Evolutionary conservation across 2,797 vertebrate species (phyloP), one percentile per base, ranked within the genome.

Genomic region (Galago senegalensis): DNA sequence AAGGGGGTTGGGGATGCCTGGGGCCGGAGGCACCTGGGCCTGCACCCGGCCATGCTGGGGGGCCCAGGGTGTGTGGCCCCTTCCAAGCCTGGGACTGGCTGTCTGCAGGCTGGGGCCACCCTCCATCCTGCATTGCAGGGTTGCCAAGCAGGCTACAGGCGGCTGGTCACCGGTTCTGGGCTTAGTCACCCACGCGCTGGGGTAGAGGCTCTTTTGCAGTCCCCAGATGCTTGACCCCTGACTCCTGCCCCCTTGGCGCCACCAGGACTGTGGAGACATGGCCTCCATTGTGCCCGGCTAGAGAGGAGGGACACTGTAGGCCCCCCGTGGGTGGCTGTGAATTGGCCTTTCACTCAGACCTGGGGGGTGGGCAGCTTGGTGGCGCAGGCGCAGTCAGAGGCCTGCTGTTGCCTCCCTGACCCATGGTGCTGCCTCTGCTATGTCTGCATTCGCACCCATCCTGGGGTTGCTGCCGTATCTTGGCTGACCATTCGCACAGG

Each of bases 261-360:
- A 1, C 40, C 13, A 18, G 14, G 49, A 65, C 14, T 3, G 7
- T 9, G 7, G 73, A 73, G 25, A 60, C 34, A 0, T 11, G 70
- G 67, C 63, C 37, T 49, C 65, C 12, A 17, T 17, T 73, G 89
- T 93, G 80, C 61, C 67, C 17, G 63, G 63, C 12, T 7, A 25
- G 80, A n/a, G 80, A 14, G 60, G n/a, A 79, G 37, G 37, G 16
- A 25, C 5, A 1, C 25, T 40, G 58, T 2, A 14, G 40, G 73
- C 21, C 43, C 60, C 20, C 75, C 10, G 70, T 63, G 89, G 58
- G 69, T 0, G 0, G 23, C 2, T 0, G 6, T 43, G 70, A 77
- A 85, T 34, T 1, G 11, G 46, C 61, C 61, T 96, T 91, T 67
- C 20, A 85, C 65, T 37, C 46, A 3, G 75, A 53, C 21, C 7